Evolutionary conservation across 2,797 vertebrate genomes (phyloP).

Genomic region (Jordanella pulchra): DNA sequence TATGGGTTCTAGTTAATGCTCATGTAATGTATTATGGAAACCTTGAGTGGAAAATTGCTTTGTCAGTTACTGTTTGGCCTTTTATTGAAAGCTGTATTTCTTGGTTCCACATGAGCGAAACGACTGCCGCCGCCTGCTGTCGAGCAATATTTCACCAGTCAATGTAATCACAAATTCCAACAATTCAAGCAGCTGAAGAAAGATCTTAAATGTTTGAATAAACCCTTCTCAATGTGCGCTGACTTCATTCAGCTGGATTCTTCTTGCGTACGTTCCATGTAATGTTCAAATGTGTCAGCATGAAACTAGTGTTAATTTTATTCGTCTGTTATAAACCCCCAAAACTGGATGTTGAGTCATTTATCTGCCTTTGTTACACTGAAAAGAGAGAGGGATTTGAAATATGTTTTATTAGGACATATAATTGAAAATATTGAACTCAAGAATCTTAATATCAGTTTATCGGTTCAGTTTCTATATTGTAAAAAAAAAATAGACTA

Average conservation of each 20-base stretch:
- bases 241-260: conserved; percentile 28
- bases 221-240: conserved; percentile 50
- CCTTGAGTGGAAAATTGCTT: conserved; percentile 69
- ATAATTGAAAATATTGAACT: too few species aligned
- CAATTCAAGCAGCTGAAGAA: conserved; percentile 43
- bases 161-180: conserved; percentile 59
- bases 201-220: conserved; percentile 51
- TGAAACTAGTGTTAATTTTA: conserved; percentile 67
- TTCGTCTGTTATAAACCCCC: conserved; percentile 63
- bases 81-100: conserved; percentile 65
- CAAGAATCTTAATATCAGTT: too few species aligned
- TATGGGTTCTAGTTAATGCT: conserved; percentile 47
- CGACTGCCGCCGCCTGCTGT: conserved; percentile 35
- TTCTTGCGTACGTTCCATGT: conserved; percentile 34
- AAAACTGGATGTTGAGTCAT: conserved; percentile 65
- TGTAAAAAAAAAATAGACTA: neutral
- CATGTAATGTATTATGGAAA: conserved; percentile 56
- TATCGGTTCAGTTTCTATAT: too few species aligned
- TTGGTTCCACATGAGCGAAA: conserved; percentile 51
- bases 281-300: conserved; percentile 46
- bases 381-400: neutral
- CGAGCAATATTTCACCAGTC: conserved; percentile 59
- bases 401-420: too few species aligned
- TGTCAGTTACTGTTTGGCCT: conserved; percentile 65
- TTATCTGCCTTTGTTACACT: conserved; percentile 43